A percentile compares a stretch with the other conserved stretches of the same genome.
phyloP scores from a whole-genome alignment of 2,113 vertebrate genomes.

The Montifringilla adamsi region DNA sequence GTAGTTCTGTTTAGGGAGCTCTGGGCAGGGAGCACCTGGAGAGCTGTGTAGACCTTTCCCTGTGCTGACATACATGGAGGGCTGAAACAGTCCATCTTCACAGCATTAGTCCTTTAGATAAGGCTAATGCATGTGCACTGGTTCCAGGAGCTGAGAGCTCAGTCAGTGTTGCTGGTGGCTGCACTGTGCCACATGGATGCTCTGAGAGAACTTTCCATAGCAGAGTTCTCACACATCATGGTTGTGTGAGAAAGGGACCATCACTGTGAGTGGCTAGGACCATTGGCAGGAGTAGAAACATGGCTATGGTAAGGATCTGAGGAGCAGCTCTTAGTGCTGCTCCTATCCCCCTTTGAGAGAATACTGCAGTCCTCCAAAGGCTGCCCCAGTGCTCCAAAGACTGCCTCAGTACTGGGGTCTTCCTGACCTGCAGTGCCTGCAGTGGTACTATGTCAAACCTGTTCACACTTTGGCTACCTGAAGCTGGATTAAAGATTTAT shows the following conservation, averaged over 20 bases:
- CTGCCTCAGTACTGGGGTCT: not conserved
- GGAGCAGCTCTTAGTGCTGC: not conserved
- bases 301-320: not conserved
- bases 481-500: slow-evolving; percentile 2
- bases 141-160: not conserved
- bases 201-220: not conserved
- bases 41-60: not conserved
- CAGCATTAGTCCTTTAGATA: not conserved
- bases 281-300: not conserved
- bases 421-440: not conserved
- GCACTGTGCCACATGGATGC: not conserved
- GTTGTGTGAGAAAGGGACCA: not conserved
- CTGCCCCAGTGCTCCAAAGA: not conserved
- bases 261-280: not conserved
- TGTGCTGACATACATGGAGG: not conserved
- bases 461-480: not conserved
- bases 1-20: not conserved
- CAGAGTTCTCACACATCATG: not conserved
- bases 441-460: not conserved
- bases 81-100: not conserved
- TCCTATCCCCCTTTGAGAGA: not conserved
- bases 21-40: not conserved
- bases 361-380: not conserved
- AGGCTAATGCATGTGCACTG: not conserved
- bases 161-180: not conserved